These are phyloP conservation scores for Drosophila willistoni DNA, from an alignment of 1,140 invertebrate genomes.

Conservation along the genomic window DNA sequence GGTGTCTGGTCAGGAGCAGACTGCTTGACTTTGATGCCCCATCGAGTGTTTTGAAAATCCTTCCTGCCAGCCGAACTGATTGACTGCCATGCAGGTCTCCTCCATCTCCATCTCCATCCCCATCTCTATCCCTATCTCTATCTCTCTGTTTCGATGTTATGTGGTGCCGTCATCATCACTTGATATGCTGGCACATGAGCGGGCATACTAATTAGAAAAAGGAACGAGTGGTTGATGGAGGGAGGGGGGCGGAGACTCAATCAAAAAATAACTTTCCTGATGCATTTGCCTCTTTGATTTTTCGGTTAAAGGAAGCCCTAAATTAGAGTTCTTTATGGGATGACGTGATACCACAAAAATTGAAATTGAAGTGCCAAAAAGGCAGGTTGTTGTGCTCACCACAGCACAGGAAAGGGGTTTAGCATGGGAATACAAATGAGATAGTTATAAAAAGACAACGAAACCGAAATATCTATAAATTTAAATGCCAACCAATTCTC, in stretches of 20 bases:
- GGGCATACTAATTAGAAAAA: slow-evolving; percentile 72
- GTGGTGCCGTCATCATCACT: slow-evolving; percentile 51
- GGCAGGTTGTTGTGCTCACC: background rate
- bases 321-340: slow-evolving; percentile 68
- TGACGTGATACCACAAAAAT: slow-evolving; percentile 33
- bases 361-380: slow-evolving; percentile 18
- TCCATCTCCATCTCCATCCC: background rate
- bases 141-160: background rate
- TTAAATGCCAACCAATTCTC: background rate
- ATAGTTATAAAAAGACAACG: background rate
- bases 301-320: slow-evolving; percentile 60
- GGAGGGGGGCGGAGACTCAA: slow-evolving; percentile 14
- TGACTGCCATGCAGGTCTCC: slow-evolving; percentile 53
- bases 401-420: slow-evolving; percentile 9
- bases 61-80: slow-evolving; percentile 41
- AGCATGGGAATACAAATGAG: slow-evolving; percentile 1
- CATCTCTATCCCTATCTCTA: background rate
- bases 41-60: slow-evolving; percentile 37
- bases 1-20: slow-evolving; percentile 69
- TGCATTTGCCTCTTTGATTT: slow-evolving; percentile 55
- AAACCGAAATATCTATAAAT: background rate
- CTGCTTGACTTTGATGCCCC: slow-evolving; percentile 63
- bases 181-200: slow-evolving; percentile 74
- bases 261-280: slow-evolving; percentile 3
- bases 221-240: slow-evolving; percentile 8